Evolutionary conservation across 2,113 vertebrate species (phyloP).

Genomic region (Montifringilla adamsi): DNA sequence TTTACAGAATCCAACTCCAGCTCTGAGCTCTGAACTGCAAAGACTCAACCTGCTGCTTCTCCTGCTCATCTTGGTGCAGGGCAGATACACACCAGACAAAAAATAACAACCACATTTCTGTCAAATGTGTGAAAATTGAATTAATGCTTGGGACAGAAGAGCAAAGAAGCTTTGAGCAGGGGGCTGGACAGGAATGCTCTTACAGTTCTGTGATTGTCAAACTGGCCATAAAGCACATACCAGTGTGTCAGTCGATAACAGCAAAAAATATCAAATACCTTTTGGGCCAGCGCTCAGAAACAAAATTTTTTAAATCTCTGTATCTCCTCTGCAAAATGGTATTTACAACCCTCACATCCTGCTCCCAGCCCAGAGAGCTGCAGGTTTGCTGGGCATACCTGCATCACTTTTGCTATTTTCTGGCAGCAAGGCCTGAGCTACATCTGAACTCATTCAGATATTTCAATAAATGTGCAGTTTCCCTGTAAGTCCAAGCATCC

Average conservation of each 20-base stretch:
- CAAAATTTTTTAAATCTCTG: neutral
- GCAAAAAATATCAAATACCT: neutral
- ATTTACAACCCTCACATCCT: neutral
- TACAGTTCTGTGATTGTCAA: neutral
- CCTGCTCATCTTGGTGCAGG: neutral
- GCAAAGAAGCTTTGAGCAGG: neutral
- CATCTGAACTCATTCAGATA: neutral
- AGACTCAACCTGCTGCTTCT: neutral
- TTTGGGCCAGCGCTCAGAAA: neutral
- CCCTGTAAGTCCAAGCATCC: neutral
- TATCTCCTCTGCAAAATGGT: neutral
- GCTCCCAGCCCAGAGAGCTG: neutral
- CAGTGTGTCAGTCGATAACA: neutral
- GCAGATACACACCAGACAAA: neutral
- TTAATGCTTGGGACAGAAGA: neutral
- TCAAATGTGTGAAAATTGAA: neutral
- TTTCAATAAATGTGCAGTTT: slow-evolving; percentile 8
- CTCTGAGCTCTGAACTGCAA: neutral
- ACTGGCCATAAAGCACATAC: neutral
- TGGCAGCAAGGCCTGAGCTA: neutral
- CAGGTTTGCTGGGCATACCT: neutral
- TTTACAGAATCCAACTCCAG: neutral
- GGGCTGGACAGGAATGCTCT: neutral
- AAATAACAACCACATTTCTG: neutral
- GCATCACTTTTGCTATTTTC: neutral